These are phyloP conservation scores for Aleadryas rufinucha DNA, from an alignment of 2,113 vertebrate species.

Conservation along the genomic window DNA sequence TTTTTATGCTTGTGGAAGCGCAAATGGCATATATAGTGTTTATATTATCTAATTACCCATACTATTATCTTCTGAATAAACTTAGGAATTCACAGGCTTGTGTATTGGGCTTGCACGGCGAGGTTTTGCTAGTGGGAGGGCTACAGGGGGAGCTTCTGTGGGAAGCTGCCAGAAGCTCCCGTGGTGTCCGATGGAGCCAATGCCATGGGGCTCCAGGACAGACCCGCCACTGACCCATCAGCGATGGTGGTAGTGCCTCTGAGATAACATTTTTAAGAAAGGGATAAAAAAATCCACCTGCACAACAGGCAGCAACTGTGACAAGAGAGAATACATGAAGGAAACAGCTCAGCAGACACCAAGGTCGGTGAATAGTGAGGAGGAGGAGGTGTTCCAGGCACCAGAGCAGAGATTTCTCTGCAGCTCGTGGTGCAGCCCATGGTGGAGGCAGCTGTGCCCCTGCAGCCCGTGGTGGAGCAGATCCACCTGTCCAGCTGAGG, in stretches of 20 bases:
- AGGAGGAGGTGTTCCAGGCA: background rate
- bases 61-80: background rate
- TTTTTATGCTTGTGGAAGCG: background rate
- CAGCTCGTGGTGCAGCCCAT: background rate
- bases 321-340: background rate
- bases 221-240: rapidly evolving
- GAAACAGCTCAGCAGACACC: background rate
- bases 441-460: background rate
- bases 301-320: background rate
- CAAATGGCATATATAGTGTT: background rate
- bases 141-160: background rate
- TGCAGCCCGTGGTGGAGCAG: background rate
- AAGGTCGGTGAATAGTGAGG: background rate
- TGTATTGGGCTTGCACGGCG: rapidly evolving
- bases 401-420: background rate
- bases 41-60: background rate
- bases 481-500: background rate
- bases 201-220: rapidly evolving
- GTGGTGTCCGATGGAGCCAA: rapidly evolving
- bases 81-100: background rate
- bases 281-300: background rate
- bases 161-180: background rate
- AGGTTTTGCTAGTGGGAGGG: background rate
- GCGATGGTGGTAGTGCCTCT: rapidly evolving
- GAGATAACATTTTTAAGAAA: background rate